Conservation (phyloP, 2,888 invertebrate species). For the Scelioninae gen. 2 region DNA sequence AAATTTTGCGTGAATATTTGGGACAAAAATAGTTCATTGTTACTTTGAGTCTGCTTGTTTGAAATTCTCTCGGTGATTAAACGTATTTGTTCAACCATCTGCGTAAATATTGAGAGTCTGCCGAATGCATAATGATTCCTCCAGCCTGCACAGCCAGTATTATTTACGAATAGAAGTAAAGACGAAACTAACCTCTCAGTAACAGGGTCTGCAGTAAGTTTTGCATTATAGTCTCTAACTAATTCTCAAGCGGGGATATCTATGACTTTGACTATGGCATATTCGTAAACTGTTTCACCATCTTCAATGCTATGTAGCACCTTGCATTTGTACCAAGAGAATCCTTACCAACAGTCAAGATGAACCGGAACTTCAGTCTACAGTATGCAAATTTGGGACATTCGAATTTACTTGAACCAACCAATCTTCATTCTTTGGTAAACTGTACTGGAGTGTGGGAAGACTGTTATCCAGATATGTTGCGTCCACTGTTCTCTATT, state of each 20-base stretch:
- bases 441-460: too few species aligned
- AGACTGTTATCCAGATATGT: too few species aligned
- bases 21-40: too few species aligned
- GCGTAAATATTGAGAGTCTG: conserved; percentile 31
- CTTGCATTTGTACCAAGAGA: conserved; percentile 1
- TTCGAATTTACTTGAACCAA: conserved; percentile 66
- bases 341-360: conserved; percentile 37
- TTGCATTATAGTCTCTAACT: conserved; percentile 68
- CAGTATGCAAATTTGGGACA: conserved; percentile 69
- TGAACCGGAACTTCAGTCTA: conserved; percentile 66
- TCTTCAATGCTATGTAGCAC: conserved; percentile 60
- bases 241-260: conserved; percentile 38
- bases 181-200: conserved; percentile 13
- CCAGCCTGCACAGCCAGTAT: conserved; percentile 2
- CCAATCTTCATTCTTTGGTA: conserved; percentile 66
- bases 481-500: too few species aligned
- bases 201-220: conserved; percentile 65
- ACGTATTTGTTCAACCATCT: conserved; percentile 14
- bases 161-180: conserved; percentile 12
- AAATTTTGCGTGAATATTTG: too few species aligned
- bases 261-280: conserved; percentile 35
- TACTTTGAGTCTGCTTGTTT: too few species aligned
- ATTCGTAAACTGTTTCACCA: conserved; percentile 65
- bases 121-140: conserved; percentile 26
- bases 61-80: neutral